Evolutionary conservation across 2,797 vertebrate species (phyloP).

Genomic region (Philypnodon macrostomus): DNA sequence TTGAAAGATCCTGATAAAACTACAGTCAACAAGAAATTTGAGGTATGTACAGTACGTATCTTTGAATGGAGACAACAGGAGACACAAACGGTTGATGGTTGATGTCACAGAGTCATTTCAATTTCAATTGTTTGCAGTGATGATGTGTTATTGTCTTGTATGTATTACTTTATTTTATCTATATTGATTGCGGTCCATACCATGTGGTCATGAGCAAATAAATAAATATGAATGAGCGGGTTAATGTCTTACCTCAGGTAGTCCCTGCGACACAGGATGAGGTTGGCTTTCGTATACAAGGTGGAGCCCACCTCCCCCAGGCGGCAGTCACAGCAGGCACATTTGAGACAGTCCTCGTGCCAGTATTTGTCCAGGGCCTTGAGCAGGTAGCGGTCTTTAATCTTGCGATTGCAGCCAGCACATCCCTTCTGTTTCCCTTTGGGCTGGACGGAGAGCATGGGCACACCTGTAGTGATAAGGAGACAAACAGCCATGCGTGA

Average conservation of each 20-base stretch:
- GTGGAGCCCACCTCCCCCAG: slow-evolving; percentile 99
- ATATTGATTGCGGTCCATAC: too few species aligned
- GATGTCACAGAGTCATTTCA: slow-evolving; percentile 28
- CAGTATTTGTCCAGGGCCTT: slow-evolving; percentile 99
- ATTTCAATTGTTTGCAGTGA: slow-evolving; percentile 47
- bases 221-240: too few species aligned
- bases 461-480: slow-evolving; percentile 90
- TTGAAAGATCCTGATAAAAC: neutral
- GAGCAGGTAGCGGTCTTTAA: slow-evolving; percentile 99
- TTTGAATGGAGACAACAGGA: slow-evolving; percentile 5
- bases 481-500: slow-evolving; percentile 73
- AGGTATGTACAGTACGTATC: slow-evolving; percentile 4
- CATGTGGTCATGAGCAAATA: too few species aligned
- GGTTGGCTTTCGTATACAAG: slow-evolving; percentile 99
- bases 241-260: slow-evolving; percentile 93
- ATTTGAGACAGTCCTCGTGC: slow-evolving; percentile 99
- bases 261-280: slow-evolving; percentile 99
- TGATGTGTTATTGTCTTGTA: too few species aligned
- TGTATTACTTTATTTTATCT: too few species aligned
- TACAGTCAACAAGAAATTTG: slow-evolving; percentile 14
- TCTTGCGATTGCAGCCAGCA: slow-evolving; percentile 99
- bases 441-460: slow-evolving; percentile 99
- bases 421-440: slow-evolving; percentile 99
- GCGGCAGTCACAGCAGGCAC: slow-evolving; percentile 98
- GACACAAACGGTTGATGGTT: slow-evolving; percentile 14